A percentile compares a stretch with the other conserved stretches of the same genome.
These are phyloP conservation scores for Seira musarum DNA, from an alignment of 2,888 invertebrate species.

Conservation along the genomic window DNA sequence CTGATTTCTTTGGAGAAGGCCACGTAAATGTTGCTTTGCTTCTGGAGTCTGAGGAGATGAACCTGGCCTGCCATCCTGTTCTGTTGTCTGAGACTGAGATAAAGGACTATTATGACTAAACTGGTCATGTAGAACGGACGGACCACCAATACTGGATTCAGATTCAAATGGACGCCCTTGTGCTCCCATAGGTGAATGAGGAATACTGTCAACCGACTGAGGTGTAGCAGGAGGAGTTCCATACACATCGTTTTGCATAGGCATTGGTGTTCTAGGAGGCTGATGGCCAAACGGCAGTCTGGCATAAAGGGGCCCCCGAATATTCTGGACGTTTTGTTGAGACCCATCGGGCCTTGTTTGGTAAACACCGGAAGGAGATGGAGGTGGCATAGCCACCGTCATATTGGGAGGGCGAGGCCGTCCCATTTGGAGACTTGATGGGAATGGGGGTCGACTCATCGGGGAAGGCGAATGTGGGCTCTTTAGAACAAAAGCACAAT, in stretches of 20 bases:
- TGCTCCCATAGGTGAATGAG: slow-evolving; percentile 37
- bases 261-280: slow-evolving; percentile 60
- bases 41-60: slow-evolving; percentile 72
- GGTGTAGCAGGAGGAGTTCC: slow-evolving; percentile 59
- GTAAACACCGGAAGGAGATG: slow-evolving; percentile 65
- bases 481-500: too few relatives aligned
- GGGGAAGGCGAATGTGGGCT: slow-evolving; percentile 56
- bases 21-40: slow-evolving; percentile 83
- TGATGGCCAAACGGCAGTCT: slow-evolving; percentile 51
- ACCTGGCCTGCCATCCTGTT: slow-evolving; percentile 53
- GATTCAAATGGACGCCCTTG: slow-evolving; percentile 47
- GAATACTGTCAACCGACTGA: slow-evolving; percentile 44
- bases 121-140: slow-evolving; percentile 63
- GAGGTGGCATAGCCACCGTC: slow-evolving; percentile 68
- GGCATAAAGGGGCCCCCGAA: slow-evolving; percentile 62
- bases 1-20: slow-evolving; percentile 85
- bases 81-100: slow-evolving; percentile 14
- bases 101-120: slow-evolving; percentile 63
- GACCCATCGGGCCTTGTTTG: slow-evolving; percentile 71
- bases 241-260: slow-evolving; percentile 55
- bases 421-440: slow-evolving; percentile 75
- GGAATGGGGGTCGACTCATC: slow-evolving; percentile 63
- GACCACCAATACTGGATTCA: slow-evolving; percentile 27
- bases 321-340: slow-evolving; percentile 73
- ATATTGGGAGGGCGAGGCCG: slow-evolving; percentile 55